Evolutionary conservation across 2,113 vertebrate species (phyloP).

Genomic region (Hippocampus comes): DNA sequence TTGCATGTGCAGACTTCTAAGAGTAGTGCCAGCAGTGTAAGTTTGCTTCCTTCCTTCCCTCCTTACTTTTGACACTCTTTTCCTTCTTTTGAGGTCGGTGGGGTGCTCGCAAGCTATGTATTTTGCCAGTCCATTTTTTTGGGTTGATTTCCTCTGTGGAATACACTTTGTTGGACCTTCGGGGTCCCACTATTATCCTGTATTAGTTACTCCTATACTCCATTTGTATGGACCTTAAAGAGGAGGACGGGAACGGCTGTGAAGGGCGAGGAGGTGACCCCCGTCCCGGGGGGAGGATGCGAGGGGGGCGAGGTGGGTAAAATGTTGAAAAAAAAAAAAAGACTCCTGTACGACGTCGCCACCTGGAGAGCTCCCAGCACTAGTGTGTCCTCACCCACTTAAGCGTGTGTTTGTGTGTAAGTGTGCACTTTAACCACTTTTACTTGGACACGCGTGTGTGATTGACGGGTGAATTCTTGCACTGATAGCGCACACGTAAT

Average conservation of each 20-base stretch:
- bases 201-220: constrained; percentile 36
- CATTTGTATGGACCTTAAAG: constrained; percentile 65
- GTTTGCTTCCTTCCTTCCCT: constrained; percentile 78
- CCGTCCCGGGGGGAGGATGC: constrained; percentile 70
- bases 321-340: neutral
- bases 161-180: neutral
- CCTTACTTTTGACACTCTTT: constrained; percentile 41
- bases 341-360: constrained; percentile 6
- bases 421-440: constrained; percentile 44
- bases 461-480: neutral
- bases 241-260: constrained; percentile 64
- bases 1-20: constrained; percentile 99
- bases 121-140: neutral
- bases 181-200: neutral
- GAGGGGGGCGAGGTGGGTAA: constrained; percentile 76
- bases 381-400: constrained; percentile 56
- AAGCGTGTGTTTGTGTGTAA: constrained; percentile 50
- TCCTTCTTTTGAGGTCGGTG: constrained; percentile 39
- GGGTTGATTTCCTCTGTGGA: neutral
- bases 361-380: constrained; percentile 62
- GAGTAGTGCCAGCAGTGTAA: constrained; percentile 95
- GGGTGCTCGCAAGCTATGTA: constrained; percentile 34
- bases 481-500: neutral
- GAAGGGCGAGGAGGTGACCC: constrained; percentile 73
- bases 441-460: neutral